Conservation (phyloP, 1,140 invertebrate species). For the Coenobita brevimanus region DNA sequence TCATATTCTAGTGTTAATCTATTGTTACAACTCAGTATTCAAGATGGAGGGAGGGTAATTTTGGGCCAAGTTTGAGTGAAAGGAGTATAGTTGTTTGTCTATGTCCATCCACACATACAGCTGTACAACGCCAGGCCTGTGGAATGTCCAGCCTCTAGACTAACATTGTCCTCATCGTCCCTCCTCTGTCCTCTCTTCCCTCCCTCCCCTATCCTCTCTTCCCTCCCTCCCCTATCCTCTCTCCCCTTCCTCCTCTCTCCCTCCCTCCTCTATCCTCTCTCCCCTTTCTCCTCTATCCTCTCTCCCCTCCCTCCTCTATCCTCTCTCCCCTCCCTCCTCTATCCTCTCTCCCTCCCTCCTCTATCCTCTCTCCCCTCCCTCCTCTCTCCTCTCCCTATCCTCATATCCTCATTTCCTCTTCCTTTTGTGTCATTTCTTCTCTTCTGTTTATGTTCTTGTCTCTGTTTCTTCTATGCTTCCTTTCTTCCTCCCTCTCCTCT, state of each 20-base stretch:
- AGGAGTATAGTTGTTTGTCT: no score
- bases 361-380: background rate
- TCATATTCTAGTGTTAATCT: no score
- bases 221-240: background rate
- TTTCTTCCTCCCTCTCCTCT: no score
- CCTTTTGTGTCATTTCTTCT: background rate
- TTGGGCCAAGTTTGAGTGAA: no score
- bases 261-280: background rate
- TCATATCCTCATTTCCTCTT: background rate
- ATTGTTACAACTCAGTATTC: no score
- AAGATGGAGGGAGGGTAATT: no score
- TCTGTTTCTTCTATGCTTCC: no score
- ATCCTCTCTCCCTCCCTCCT: background rate
- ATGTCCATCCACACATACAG: no score
- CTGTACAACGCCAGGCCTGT: no score
- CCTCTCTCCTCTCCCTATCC: background rate
- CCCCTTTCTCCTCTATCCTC: background rate
- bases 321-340: background rate
- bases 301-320: background rate
- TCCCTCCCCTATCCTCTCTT: background rate
- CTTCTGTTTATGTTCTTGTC: no score
- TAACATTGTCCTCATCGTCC: background rate
- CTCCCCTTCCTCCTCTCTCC: background rate
- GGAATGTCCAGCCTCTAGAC: background rate
- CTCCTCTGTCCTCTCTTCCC: no score